Evolutionary conservation across 2,888 invertebrate species (phyloP).

Genomic region (Coleophora flavipennella): DNA sequence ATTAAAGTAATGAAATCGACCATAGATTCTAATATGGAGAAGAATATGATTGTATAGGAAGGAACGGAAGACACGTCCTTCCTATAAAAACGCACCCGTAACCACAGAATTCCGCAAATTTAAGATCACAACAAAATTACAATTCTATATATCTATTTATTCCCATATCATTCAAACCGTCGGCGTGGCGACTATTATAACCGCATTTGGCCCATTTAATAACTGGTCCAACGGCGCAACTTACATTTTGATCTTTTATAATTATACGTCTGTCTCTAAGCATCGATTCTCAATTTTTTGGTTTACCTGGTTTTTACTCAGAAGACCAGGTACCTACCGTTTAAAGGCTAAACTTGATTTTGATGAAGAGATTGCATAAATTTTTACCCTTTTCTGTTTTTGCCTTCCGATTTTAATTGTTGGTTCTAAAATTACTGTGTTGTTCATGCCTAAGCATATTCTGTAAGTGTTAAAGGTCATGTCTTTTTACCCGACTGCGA

Average conservation of each 20-base stretch:
- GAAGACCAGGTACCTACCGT: constrained; percentile 31
- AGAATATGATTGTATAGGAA: constrained; percentile 4
- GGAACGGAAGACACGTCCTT: constrained; percentile 53
- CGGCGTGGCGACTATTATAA: constrained; percentile 49
- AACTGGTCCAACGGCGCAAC: constrained; percentile 44
- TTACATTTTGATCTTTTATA: constrained; percentile 60
- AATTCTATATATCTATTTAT: constrained; percentile 35
- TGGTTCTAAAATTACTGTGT: constrained; percentile 18
- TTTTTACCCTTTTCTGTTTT: constrained; percentile 36
- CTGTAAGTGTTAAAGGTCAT: no score
- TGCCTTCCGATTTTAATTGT: constrained; percentile 31
- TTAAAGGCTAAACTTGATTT: constrained; percentile 15
- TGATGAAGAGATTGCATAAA: constrained; percentile 42
- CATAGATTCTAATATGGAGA: constrained; percentile 24
- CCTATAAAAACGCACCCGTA: constrained; percentile 17
- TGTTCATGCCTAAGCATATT: not conserved
- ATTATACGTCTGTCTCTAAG: constrained; percentile 56
- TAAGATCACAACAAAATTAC: constrained; percentile 40
- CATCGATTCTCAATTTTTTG: constrained; percentile 48
- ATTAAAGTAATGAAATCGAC: constrained; percentile 50
- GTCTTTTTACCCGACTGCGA: no score
- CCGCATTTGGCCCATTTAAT: constrained; percentile 66
- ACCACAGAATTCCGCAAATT: constrained; percentile 36
- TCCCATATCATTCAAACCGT: constrained; percentile 47
- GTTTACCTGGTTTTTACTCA: constrained; percentile 46